These are phyloP conservation scores for Candoia aspera DNA, from an alignment of 2,113 vertebrate species.

Conservation along the genomic window DNA sequence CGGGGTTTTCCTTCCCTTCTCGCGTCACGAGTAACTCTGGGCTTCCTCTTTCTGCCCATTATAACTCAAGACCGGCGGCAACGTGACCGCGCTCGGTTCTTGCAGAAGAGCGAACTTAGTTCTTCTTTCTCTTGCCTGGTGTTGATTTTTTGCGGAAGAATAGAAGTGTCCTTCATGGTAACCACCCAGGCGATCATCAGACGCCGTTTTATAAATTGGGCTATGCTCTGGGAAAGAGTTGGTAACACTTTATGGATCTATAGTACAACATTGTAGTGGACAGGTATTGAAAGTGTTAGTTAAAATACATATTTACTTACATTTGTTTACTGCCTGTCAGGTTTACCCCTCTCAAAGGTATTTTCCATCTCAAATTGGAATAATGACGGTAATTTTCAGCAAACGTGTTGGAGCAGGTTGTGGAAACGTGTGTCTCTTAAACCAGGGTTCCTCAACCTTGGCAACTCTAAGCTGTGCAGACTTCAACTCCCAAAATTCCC, in stretches of 20 bases:
- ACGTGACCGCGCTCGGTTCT: too few relatives aligned
- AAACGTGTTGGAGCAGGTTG: neutral
- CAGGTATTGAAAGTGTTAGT: neutral
- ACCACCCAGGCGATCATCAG: neutral
- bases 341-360: neutral
- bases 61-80: neutral
- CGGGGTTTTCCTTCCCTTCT: neutral
- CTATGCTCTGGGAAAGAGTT: neutral
- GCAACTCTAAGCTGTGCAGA: too few relatives aligned
- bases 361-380: neutral
- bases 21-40: neutral
- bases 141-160: neutral
- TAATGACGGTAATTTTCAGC: neutral
- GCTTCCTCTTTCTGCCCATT: neutral
- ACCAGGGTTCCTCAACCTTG: too few relatives aligned
- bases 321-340: neutral
- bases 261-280: neutral
- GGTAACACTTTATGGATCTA: neutral
- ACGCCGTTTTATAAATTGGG: neutral
- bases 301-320: neutral
- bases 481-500: too few relatives aligned
- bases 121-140: too few relatives aligned
- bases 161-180: neutral
- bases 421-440: neutral
- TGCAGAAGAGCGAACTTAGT: fast-evolving